phyloP scores from a whole-genome alignment of 1,140 invertebrate genomes.

The Drosophila arizonae region DNA sequence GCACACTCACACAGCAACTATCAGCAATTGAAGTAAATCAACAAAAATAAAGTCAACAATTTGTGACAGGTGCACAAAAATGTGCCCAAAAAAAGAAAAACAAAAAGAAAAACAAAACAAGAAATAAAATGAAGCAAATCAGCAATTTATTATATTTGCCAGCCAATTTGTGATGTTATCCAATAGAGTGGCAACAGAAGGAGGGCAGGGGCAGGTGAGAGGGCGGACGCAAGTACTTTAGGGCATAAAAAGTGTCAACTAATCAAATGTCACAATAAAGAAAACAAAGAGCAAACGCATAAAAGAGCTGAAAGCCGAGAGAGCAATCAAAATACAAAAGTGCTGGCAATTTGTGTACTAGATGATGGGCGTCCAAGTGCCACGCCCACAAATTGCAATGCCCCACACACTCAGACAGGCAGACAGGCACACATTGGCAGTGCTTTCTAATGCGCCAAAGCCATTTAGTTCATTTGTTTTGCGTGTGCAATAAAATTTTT shows the following conservation, averaged over 20 bases:
- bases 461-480: slow-evolving; percentile 78
- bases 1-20: too few species aligned
- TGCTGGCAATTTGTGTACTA: slow-evolving; percentile 62
- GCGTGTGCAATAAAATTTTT: slow-evolving; percentile 77
- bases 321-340: slow-evolving; percentile 76
- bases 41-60: not conserved
- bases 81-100: not conserved
- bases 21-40: not conserved
- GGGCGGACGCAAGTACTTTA: not conserved
- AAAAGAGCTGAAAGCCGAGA: slow-evolving; percentile 25
- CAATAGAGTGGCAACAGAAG: not conserved
- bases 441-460: slow-evolving; percentile 61
- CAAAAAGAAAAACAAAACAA: not conserved
- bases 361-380: slow-evolving; percentile 28
- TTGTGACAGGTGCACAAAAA: slow-evolving; percentile 9
- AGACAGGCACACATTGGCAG: not conserved
- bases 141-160: slow-evolving; percentile 25
- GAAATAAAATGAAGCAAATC: slow-evolving; percentile 9
- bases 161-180: slow-evolving; percentile 21
- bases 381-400: slow-evolving; percentile 42
- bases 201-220: not conserved
- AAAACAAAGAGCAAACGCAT: slow-evolving; percentile 33
- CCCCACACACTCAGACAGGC: not conserved
- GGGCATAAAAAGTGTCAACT: slow-evolving; percentile 74
- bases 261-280: slow-evolving; percentile 63